Base-by-base conservation (phyloP, 2,797 vertebrate genomes). In the Micropoecilia bifurca region DNA sequence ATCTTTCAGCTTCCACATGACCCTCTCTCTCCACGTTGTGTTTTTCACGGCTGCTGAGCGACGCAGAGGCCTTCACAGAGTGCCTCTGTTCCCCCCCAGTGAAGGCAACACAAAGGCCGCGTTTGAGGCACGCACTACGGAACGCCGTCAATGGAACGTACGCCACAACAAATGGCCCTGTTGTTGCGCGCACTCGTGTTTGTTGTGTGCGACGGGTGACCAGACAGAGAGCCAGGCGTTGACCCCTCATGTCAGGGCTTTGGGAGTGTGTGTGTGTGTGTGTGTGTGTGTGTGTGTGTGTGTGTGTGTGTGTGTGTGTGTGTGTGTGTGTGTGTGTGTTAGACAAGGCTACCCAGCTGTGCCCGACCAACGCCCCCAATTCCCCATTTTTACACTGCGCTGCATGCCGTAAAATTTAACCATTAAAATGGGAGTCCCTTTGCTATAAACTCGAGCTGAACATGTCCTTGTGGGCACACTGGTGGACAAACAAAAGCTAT, bases 101-200 rank as follows among this genome's bases (percentile, higher is more conserved):
- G 68, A 45, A 79, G 80, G 79, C 87, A 85, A 93, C 95, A 97
- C 95, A 96, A 97, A 96, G 96, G 93, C 91, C 94, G 95, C 95
- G 96, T 97, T 97, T 95, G 94, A 96, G 94, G 91, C 92, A 86
- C 80, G 89, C 90, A 91, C 88, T 90, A 93, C 92, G 91, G 89
- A 91, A 92, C 81, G 92, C 93, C 88, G 88, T 93, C 93, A 89
- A 95, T 88, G 76, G 91, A 94, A 88, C 84, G 84, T 90, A 90
- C 88, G 93, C 91, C 88, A 80, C 93, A 95, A 98, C 96, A 98
- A 98, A 96, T 84, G 95, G 88, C 71, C 83, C 90, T 91, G 95
- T 96, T 98, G 95, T 97, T 88, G 89, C 88, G 92, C 74, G 83
- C n/a, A 7, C 30, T 33, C 46, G 47, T 73, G 28, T 73, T 73